These are phyloP conservation scores for Hylaeus anthracinus DNA, from an alignment of 1,140 invertebrate genomes.

Conservation along the genomic window DNA sequence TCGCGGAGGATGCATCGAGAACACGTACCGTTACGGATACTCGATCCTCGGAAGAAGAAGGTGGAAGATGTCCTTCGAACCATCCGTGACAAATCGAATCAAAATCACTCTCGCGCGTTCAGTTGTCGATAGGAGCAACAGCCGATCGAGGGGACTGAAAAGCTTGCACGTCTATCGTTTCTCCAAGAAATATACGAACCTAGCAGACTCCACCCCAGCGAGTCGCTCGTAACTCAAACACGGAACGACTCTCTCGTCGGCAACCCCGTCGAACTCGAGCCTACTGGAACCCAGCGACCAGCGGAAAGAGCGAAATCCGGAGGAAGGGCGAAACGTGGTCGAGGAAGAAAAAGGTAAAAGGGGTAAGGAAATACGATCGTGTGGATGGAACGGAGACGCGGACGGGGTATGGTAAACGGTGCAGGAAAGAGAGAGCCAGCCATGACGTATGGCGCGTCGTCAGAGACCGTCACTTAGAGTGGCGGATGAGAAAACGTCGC, in stretches of 20 bases:
- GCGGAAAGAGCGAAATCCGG: background rate
- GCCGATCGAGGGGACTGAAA: too few relatives aligned
- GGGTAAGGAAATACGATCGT: slow-evolving; percentile 28
- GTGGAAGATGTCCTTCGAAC: too few relatives aligned
- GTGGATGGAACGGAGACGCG: background rate
- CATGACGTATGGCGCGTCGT: slow-evolving; percentile 76
- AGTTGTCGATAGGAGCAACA: too few relatives aligned
- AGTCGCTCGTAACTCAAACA: slow-evolving; percentile 53
- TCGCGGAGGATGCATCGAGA: background rate
- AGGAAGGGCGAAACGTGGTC: background rate
- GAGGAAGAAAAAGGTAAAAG: background rate
- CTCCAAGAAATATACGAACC: slow-evolving; percentile 54
- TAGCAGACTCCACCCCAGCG: slow-evolving; percentile 19
- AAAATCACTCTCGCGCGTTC: too few relatives aligned
- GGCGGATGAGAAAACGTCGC: slow-evolving; percentile 70
- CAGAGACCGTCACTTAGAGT: slow-evolving; percentile 72
- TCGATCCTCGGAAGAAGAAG: background rate
- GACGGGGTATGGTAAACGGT: background rate
- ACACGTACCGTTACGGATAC: slow-evolving; percentile 4
- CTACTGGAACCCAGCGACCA: slow-evolving; percentile 4
- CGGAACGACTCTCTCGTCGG: slow-evolving; percentile 39
- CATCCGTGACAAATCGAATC: background rate
- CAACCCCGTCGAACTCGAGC: slow-evolving; percentile 8
- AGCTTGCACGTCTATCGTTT: too few relatives aligned
- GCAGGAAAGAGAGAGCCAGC: slow-evolving; percentile 2